These are phyloP conservation scores for Cactoblastis cactorum DNA, from an alignment of 2,888 invertebrate genomes.

Conservation along the genomic window DNA sequence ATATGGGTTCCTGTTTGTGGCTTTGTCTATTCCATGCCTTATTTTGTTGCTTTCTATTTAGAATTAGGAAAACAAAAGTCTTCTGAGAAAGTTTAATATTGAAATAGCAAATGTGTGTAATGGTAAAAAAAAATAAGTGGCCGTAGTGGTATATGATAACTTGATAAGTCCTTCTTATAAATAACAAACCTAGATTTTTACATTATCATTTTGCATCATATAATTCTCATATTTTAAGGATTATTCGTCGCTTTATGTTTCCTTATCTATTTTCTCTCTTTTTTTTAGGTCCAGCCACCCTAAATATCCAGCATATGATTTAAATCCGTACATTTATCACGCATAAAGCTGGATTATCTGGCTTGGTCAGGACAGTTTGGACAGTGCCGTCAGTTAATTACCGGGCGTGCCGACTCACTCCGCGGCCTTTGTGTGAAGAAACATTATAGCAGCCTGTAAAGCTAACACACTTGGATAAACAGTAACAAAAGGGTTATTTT, in stretches of 20 bases:
- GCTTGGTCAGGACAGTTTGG: constrained; percentile 3
- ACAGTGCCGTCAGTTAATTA: not conserved
- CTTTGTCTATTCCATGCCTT: too few relatives aligned
- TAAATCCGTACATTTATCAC: constrained; percentile 13
- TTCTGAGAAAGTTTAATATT: too few relatives aligned
- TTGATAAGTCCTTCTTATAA: too few relatives aligned
- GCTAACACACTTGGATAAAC: not conserved
- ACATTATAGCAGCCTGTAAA: not conserved
- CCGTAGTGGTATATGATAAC: too few relatives aligned
- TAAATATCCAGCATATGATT: constrained; percentile 10
- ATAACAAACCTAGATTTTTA: too few relatives aligned
- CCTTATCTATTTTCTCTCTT: not conserved
- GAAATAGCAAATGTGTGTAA: too few relatives aligned
- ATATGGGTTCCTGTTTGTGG: too few relatives aligned
- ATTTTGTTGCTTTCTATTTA: too few relatives aligned
- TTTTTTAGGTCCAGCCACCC: not conserved
- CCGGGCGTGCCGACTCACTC: not conserved
- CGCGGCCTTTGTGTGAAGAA: not conserved
- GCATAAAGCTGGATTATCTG: constrained; percentile 10
- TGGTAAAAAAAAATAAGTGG: too few relatives aligned
- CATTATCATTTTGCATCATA: too few relatives aligned
- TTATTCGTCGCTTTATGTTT: not conserved
- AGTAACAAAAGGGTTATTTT: not conserved
- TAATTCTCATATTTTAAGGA: not conserved
- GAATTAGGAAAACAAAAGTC: too few relatives aligned